These are phyloP conservation scores for Chrysina gloriosa DNA, from an alignment of 2,888 invertebrate species.

Conservation along the genomic window DNA sequence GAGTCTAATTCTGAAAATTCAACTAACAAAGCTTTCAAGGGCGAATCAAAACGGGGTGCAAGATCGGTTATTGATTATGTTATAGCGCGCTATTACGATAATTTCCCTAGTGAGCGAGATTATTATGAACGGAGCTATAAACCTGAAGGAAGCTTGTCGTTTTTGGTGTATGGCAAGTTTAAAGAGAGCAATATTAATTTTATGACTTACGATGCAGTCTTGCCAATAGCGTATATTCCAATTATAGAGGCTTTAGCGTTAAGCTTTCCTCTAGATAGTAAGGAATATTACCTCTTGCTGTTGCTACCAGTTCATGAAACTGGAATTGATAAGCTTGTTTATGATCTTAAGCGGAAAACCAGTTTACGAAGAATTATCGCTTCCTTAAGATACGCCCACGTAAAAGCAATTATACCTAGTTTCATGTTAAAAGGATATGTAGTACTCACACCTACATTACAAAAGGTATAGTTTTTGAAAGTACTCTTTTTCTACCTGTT, in stretches of 20 bases:
- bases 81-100: constrained; percentile 60
- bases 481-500: too few relatives aligned
- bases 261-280: constrained; percentile 83
- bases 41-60: constrained; percentile 41
- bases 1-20: neutral
- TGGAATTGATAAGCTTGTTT: constrained; percentile 73
- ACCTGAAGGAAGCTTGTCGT: constrained; percentile 55
- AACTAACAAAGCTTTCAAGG: constrained; percentile 15
- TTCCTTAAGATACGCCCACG: constrained; percentile 76
- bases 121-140: constrained; percentile 46
- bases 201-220: constrained; percentile 81
- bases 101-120: constrained; percentile 44
- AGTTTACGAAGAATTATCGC: constrained; percentile 76
- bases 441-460: constrained; percentile 82
- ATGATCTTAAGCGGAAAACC: constrained; percentile 72
- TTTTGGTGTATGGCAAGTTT: constrained; percentile 64
- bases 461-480: constrained; percentile 71
- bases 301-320: constrained; percentile 74
- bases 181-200: constrained; percentile 71
- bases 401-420: constrained; percentile 82
- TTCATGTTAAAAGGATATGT: constrained; percentile 84
- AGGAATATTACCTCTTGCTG: constrained; percentile 81
- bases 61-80: constrained; percentile 62
- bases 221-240: constrained; percentile 81
- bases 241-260: constrained; percentile 78